Evolutionary conservation across 2,113 vertebrate genomes (phyloP).

Genomic region (Plecturocebus donacophilus): DNA sequence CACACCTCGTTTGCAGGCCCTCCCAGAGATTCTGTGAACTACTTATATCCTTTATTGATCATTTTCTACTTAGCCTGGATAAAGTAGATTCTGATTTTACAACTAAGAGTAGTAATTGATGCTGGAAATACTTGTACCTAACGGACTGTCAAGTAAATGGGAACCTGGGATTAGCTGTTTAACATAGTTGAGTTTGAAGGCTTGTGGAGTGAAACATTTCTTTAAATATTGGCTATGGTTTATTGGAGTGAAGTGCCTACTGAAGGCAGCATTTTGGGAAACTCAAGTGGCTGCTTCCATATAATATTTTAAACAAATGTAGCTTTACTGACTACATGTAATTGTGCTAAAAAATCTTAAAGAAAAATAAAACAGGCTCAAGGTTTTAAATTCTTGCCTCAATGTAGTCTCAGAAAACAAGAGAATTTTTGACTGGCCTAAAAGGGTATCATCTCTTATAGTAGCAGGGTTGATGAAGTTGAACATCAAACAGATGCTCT

Average conservation of each 20-base stretch:
- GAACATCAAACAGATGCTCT: neutral
- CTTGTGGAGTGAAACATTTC: neutral
- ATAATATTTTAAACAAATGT: constrained; percentile 21
- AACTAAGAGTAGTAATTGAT: neutral
- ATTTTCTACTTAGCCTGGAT: neutral
- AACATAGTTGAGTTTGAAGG: constrained; percentile 5
- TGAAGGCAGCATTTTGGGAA: neutral
- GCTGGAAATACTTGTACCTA: constrained; percentile 30
- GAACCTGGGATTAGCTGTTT: neutral
- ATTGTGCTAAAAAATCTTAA: neutral
- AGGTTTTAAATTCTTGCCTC: neutral
- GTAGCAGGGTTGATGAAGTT: neutral
- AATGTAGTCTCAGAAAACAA: neutral
- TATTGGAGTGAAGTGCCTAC: neutral
- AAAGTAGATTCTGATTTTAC: constrained; percentile 24
- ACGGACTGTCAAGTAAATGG: neutral
- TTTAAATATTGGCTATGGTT: neutral
- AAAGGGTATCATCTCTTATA: neutral
- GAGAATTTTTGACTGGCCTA: neutral
- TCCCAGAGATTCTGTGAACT: neutral
- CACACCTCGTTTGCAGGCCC: neutral
- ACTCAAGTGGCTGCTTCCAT: neutral
- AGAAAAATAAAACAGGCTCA: neutral
- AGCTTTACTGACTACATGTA: neutral
- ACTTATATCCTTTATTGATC: neutral